Conservation (phyloP, 37 sponge, comb jelly and placozoan species). For the Aphrocallistes beatrix region DNA sequence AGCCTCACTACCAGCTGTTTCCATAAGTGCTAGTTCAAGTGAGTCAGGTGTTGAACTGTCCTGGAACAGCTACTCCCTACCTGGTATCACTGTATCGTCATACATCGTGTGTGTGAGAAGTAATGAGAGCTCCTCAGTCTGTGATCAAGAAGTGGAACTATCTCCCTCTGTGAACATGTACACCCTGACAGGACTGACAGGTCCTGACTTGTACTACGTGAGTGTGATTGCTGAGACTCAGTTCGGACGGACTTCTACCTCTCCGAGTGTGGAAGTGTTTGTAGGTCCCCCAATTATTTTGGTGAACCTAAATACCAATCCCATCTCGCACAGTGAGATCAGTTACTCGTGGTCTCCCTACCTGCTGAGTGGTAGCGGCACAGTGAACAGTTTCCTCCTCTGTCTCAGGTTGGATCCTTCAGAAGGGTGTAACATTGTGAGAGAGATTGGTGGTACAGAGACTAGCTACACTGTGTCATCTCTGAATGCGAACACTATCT, state of each 20-base stretch:
- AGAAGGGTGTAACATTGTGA: too few species aligned
- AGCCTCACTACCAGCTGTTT: neutral
- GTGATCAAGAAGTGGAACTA: neutral
- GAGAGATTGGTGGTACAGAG: too few species aligned
- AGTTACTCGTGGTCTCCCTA: too few species aligned
- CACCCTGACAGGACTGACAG: neutral
- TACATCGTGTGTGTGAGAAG: neutral
- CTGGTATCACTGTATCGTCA: neutral
- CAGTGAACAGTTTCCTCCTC: too few species aligned
- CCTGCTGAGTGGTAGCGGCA: too few species aligned
- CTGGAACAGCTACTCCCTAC: neutral
- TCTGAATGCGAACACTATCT: too few species aligned
- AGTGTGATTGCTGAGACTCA: neutral
- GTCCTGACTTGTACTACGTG: neutral
- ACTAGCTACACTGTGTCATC: too few species aligned
- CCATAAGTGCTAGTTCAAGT: neutral
- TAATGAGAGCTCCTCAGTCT: neutral
- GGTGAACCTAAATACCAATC: too few species aligned
- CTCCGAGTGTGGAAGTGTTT: neutral
- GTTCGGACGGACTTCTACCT: neutral
- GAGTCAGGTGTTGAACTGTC: neutral
- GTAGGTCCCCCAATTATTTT: neutral
- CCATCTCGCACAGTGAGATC: too few species aligned
- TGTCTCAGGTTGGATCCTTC: too few species aligned
- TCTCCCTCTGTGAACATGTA: neutral